These are phyloP conservation scores for Drosophila neonasuta DNA, from an alignment of 2,888 invertebrate species.

Conservation along the genomic window DNA sequence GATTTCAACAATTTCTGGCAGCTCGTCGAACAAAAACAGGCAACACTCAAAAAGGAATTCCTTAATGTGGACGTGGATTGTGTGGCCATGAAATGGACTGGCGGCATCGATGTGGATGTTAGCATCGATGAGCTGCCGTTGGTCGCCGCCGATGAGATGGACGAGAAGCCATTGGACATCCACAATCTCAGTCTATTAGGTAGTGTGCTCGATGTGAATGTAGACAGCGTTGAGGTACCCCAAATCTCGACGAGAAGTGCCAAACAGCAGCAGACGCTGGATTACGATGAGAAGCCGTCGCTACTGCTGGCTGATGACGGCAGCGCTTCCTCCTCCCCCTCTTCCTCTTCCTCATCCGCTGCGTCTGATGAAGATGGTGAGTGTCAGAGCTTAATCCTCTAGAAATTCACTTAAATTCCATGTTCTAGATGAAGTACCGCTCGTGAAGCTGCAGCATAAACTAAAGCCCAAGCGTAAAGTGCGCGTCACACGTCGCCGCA, in stretches of 20 bases:
- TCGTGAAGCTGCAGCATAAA: conserved; percentile 60
- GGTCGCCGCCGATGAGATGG: conserved; percentile 56
- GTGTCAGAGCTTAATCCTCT: neutral
- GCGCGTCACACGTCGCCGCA: conserved; percentile 16
- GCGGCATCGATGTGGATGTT: conserved; percentile 59
- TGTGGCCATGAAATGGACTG: conserved; percentile 60
- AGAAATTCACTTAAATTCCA: neutral
- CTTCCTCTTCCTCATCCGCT: no score
- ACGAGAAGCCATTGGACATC: conserved; percentile 67
- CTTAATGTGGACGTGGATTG: conserved; percentile 66
- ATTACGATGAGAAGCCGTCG: conserved; percentile 47
- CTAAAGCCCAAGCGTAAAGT: conserved; percentile 52
- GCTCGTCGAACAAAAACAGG: conserved; percentile 67
- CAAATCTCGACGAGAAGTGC: conserved; percentile 3
- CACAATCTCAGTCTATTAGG: conserved; percentile 62
- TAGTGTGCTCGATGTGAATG: conserved; percentile 66
- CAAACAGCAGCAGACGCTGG: neutral
- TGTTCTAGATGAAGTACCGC: conserved; percentile 59
- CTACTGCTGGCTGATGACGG: conserved; percentile 17
- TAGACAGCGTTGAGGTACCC: conserved; percentile 67
- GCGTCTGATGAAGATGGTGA: conserved; percentile 42
- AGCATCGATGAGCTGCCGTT: conserved; percentile 67
- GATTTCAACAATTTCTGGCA: conserved; percentile 70
- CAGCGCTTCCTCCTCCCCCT: neutral
- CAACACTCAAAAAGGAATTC: conserved; percentile 66